Evolutionary conservation across 2,113 vertebrate species (phyloP), one percentile per base, ranked within the genome.

Genomic region (Cynoglossus semilaevis): DNA sequence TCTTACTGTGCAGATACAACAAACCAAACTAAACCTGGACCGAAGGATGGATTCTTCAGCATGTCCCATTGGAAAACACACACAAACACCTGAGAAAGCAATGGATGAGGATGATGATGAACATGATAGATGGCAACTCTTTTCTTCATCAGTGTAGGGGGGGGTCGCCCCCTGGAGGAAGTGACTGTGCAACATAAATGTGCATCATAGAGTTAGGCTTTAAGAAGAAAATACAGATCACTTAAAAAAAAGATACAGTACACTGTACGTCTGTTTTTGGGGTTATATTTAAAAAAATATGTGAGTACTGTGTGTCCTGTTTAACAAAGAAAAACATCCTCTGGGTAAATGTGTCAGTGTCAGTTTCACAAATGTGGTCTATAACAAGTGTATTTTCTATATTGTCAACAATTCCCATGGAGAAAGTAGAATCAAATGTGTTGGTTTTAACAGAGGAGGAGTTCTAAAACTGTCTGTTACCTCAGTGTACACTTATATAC

Each of bases 21-120:
- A 29, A 29, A 29, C 22, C 9, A 40, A 70, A 70, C 58, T 62
- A 66, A 75, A 72, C 66, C 35, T 12, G 52, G 45, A 68, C 70
- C 58, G 51, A 50, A 72, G 53, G 63, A 65, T 15, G 4, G 63
- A 74, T 51, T 58, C 53, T 51, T 55, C 53, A 51, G 15, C n/a
- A 22, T 7, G 29, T 57, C 47, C 10, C 58, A 17, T 37, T 63
- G 53, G 69, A 46, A 76, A 74, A 66, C 68, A 56, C 56, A 55
- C 12, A 63, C 69, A 19, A 60, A 14, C 64, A 43, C 65, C 74
- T 48, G 67, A 67, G 11, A 62, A 80, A 83, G 83, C 70, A 83
- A 74, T 59, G 74, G 68, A 40, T 42, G 54, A 62, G 22, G 22
- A 29, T 29, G 22, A 6, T 29, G 22, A 29, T 29, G 22, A 29